Evolutionary conservation across 2,113 vertebrate genomes (phyloP), one percentile per base, ranked within the genome.

Genomic region (Chloebia gouldiae): DNA sequence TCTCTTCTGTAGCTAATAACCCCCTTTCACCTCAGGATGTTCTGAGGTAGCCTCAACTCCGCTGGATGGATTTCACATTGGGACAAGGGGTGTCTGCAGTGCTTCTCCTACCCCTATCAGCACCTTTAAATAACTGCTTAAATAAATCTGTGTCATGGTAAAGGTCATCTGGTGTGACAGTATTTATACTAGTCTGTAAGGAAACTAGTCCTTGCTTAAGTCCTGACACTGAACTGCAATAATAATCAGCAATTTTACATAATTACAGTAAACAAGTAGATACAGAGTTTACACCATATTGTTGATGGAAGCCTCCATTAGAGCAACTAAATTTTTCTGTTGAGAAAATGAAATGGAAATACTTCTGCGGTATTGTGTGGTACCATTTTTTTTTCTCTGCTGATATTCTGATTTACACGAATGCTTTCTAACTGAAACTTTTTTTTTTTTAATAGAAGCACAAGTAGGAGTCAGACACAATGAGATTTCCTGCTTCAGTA

Each of bases 401-500:
- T 82, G 44, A n/a, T 96, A 68, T 82, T 82, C 88, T 81, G 91
- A 83, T 83, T 94, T 96, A 94, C 85, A 80, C 71, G 92, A 95
- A 86, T 0, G 2, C 79, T 83, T 96, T 82, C 81, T 90, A 93
- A 93, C 81, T 15, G 28, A 96, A 95, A 96, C 96, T 97, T 95
- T 95, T 96, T 96, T 96, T 96, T 96, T 97, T 97, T 91, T 96
- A 95, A 92, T 96, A 90, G 91, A 92, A 83, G 68, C 2, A 1
- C 94, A 92, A 85, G 93, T 97, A 79, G 96, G 83, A 97, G 86
- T 94, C 15, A 44, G 84, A 75, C 87, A 94, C 95, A 96, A 96
- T 91, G 93, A 96, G 76, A 97, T 97, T 98, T 97, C 91, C 88
- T 96, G 95, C 96, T 97, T 93, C 92, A 92, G 88, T 97, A 91